Evolutionary conservation across 2,797 vertebrate genomes (phyloP), one percentile per base, ranked within the genome.

Genomic region (Anguilla megastoma): DNA sequence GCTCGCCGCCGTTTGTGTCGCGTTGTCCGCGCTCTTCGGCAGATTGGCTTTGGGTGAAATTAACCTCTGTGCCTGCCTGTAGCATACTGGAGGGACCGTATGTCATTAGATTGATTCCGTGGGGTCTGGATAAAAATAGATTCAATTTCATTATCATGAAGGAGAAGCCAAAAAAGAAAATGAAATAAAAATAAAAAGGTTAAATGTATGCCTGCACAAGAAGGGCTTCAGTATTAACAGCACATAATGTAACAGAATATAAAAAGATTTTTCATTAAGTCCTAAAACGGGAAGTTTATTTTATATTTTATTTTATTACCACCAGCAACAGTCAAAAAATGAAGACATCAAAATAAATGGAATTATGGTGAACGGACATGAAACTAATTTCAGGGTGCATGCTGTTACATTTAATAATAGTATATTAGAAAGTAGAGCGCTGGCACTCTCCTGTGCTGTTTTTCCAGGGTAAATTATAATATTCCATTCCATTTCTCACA

Each of bases 91-190:
- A n/a, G 27, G 14, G 58, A 30, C 45, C 16, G 50, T 4, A 36
- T 18, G n/a, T 85, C 56, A 85, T 85, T 56, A 33, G 52, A 85
- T 85, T 85, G 30, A 36, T 54, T 85, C 50, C 50, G 9, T 24
- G 9, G 54, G 83, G 83, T 85, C 54, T 54, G 83, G 50, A 85
- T 85, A 52, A 85, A 83, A 85, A 58, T 56, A 58, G 79, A 82
- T 85, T 58, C 7, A 18, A 33, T 54, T 30, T 56, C 50, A 45
- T 50, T 82, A 8, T 48, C 79, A 50, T 24, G 79, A 82, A 24
- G 79, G 45, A 2, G 45, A 82, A 50, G n/a, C 7, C 45, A 18
- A 82, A 82, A 21, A 82, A 45, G 9, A 24, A 24, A 66, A 66
- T 66, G 8, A 66, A 66, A 5, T 5, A 66, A n/a, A 8, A 66